Conservation (phyloP, 2,888 invertebrate species). For the Actias luna region DNA sequence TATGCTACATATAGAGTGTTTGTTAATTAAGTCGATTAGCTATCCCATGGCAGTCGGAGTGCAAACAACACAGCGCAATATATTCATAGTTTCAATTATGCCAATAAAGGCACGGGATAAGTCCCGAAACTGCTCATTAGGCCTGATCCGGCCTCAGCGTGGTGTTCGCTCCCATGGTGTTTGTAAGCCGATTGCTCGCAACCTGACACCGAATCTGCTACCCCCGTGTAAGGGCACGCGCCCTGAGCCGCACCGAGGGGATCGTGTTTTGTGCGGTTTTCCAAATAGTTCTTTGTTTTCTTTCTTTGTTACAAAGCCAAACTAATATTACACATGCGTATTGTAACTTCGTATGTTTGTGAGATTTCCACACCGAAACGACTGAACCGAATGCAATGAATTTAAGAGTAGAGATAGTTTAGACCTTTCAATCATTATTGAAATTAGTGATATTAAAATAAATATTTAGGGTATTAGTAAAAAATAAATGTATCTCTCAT, state of each 20-base stretch:
- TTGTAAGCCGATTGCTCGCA: constrained; percentile 72
- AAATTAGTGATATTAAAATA: too few relatives aligned
- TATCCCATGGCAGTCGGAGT: neutral
- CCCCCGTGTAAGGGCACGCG: constrained; percentile 48
- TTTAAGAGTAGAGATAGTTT: too few relatives aligned
- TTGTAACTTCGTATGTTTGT: too few relatives aligned
- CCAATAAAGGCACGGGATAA: constrained; percentile 29
- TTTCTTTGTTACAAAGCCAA: neutral
- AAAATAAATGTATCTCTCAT: too few relatives aligned
- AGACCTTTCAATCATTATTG: too few relatives aligned
- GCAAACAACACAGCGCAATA: constrained; percentile 10
- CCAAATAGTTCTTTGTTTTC: constrained; percentile 6
- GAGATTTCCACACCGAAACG: too few relatives aligned
- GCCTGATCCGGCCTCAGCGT: constrained; percentile 50
- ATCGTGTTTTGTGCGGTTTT: constrained; percentile 31
- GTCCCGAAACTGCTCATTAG: constrained; percentile 60
- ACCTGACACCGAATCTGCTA: constrained; percentile 69
- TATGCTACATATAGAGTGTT: neutral
- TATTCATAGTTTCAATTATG: constrained; percentile 35
- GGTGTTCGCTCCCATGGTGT: constrained; percentile 62
- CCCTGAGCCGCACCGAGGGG: constrained; percentile 31
- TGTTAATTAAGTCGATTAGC: neutral
- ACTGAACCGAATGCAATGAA: too few relatives aligned
- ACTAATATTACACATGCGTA: too few relatives aligned
- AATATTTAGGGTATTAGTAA: too few relatives aligned